Evolutionary conservation across 2,797 vertebrate species (phyloP).

Genomic region (Tragelaphus eurycerus): DNA sequence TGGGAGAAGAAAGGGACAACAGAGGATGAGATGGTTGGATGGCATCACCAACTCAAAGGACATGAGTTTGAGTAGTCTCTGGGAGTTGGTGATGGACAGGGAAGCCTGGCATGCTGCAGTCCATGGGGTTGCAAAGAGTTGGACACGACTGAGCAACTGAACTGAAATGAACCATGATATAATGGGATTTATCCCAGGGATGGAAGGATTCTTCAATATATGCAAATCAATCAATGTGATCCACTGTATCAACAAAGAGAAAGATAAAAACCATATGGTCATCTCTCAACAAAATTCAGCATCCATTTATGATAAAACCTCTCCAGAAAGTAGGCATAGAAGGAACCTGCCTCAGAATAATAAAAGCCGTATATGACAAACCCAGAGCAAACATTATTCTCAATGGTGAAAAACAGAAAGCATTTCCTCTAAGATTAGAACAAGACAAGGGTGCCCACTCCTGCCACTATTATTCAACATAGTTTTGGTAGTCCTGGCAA

Average conservation of each 20-base stretch:
- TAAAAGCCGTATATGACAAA: not conserved
- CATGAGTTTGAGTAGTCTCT: not conserved
- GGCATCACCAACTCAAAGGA: not conserved
- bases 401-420: not conserved
- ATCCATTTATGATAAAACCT: not conserved
- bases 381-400: not conserved
- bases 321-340: not conserved
- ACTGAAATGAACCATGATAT: not conserved
- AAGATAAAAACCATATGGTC: not conserved
- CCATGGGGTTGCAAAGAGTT: not conserved
- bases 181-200: not conserved
- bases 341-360: not conserved
- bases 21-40: not conserved
- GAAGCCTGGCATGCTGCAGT: not conserved
- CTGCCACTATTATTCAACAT: not conserved
- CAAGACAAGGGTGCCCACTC: not conserved
- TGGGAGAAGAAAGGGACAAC: rapidly evolving
- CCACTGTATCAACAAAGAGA: not conserved
- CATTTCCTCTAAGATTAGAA: not conserved
- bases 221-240: not conserved
- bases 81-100: not conserved
- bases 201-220: not conserved
- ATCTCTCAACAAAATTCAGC: not conserved
- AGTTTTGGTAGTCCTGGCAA: not conserved
- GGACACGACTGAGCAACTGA: not conserved